Evolutionary conservation across 2,888 invertebrate genomes (phyloP).

Genomic region (Mesoligia furuncula): DNA sequence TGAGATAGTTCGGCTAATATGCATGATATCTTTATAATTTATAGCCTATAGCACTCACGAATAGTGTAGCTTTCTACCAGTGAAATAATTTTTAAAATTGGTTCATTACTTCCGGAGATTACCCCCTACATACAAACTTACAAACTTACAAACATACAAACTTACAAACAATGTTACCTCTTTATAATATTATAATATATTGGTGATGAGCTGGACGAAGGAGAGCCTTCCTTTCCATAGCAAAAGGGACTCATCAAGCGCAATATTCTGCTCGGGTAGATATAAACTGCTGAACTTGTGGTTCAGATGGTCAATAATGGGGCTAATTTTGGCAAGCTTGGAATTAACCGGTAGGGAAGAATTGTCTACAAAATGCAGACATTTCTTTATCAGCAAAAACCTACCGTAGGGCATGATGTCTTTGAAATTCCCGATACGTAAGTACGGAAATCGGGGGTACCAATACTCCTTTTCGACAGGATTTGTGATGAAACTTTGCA

Average conservation of each 20-base stretch:
- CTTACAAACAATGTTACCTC: too few relatives aligned
- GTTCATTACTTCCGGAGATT: too few relatives aligned
- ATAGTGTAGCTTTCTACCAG: too few relatives aligned
- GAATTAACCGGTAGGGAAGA: neutral
- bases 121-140: too few relatives aligned
- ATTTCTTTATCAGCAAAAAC: neutral
- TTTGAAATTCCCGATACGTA: neutral
- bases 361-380: neutral
- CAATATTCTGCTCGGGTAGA: neutral
- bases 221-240: neutral
- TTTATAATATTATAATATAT: too few relatives aligned
- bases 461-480: neutral
- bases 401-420: accelerated
- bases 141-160: too few relatives aligned
- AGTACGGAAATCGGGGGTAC: neutral
- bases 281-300: neutral
- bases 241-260: neutral
- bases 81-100: too few relatives aligned
- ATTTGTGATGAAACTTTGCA: neutral
- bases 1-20: too few relatives aligned
- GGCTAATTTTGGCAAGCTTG: neutral
- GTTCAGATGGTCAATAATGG: neutral
- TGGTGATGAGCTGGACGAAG: neutral
- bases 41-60: too few relatives aligned
- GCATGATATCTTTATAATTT: too few relatives aligned